phyloP scores from a whole-genome alignment of 2,113 vertebrate species.

The Dolichotis patagonum region DNA sequence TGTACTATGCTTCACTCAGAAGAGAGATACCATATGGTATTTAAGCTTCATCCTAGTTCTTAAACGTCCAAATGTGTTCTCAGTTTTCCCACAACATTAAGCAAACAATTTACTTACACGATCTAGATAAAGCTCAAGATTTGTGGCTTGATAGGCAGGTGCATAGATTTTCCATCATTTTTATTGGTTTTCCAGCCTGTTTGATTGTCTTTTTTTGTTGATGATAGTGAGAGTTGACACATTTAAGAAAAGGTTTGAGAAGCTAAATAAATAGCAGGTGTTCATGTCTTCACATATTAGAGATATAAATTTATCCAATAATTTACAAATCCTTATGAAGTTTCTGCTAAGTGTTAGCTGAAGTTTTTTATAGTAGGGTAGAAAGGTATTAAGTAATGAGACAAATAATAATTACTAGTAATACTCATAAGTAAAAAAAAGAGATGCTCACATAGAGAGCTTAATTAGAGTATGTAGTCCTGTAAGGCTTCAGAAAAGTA shows the following conservation, averaged over 20 bases:
- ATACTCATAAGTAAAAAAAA: not conserved
- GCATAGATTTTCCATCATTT: not conserved
- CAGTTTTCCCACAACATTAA: constrained; percentile 3
- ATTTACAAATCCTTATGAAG: not conserved
- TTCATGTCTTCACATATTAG: not conserved
- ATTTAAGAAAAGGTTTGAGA: not conserved
- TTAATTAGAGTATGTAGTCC: not conserved
- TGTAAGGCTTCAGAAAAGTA: not conserved
- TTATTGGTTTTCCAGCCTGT: not conserved
- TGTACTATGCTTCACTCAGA: not conserved
- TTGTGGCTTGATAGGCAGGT: not conserved
- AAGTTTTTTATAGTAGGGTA: not conserved
- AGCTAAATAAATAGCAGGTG: not conserved
- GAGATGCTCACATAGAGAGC: not conserved
- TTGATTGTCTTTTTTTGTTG: not conserved
- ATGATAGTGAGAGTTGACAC: not conserved
- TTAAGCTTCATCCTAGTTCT: not conserved
- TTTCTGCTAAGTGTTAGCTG: not conserved
- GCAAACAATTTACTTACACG: not conserved
- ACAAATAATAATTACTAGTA: not conserved
- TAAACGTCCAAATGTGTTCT: not conserved
- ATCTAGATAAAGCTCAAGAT: not conserved
- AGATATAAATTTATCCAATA: not conserved
- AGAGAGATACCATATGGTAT: not conserved
- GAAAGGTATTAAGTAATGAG: not conserved